Percentiles rank a stretch among this genome's conserved stretches.
Evolutionary conservation across 2,113 vertebrate genomes (phyloP).

Genomic region (Nycticryphes semicollaris): DNA sequence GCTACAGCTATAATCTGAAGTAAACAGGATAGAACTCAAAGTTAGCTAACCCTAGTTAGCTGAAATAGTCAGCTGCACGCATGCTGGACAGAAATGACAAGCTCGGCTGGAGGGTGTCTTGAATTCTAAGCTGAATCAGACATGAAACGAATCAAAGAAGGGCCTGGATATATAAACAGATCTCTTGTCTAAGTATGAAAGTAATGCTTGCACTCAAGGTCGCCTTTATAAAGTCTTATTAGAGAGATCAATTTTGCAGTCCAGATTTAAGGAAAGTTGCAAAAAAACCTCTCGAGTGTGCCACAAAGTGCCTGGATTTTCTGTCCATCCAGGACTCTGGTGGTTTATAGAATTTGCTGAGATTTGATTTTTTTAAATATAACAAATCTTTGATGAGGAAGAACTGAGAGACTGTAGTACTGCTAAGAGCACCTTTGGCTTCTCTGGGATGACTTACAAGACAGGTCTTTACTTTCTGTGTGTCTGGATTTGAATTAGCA

Average conservation of each 20-base stretch:
- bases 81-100: neutral
- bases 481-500: constrained; percentile 66
- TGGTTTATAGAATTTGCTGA: neutral
- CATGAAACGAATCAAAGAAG: neutral
- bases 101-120: neutral
- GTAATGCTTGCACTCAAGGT: neutral
- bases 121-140: neutral
- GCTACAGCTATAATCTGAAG: neutral
- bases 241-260: neutral
- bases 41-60: neutral
- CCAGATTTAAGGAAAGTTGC: neutral
- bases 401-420: neutral
- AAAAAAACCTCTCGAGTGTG: neutral
- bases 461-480: constrained; percentile 60
- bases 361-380: neutral
- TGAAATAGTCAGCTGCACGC: neutral
- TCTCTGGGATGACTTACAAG: constrained; percentile 61
- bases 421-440: constrained; percentile 45
- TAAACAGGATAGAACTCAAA: neutral
- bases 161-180: neutral
- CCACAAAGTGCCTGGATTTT: neutral
- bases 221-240: neutral
- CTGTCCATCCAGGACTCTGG: neutral
- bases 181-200: neutral
- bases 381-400: neutral